Conservation (phyloP, 2,113 vertebrate species). For the Calidris pygmaea region DNA sequence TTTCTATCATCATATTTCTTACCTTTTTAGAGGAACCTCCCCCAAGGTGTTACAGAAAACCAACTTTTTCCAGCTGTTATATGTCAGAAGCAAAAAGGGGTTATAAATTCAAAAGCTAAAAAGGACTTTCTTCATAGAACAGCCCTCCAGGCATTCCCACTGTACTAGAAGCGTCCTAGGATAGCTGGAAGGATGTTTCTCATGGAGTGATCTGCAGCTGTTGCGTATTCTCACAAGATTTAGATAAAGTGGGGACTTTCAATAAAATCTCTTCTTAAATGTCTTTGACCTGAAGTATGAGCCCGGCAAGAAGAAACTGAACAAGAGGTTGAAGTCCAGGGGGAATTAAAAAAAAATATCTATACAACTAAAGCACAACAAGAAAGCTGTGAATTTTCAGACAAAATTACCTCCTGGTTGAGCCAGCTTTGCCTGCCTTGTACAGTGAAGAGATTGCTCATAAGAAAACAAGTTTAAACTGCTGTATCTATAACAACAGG, state of each 20-base stretch:
- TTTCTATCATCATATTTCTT: background rate
- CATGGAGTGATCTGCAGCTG: background rate
- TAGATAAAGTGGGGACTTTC: background rate
- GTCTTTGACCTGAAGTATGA: background rate
- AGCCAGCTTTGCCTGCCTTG: background rate
- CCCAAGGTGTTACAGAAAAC: background rate
- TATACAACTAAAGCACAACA: background rate
- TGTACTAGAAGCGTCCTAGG: background rate
- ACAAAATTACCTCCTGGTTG: background rate
- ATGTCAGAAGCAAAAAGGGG: background rate
- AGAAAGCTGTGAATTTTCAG: background rate
- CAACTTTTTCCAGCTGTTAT: background rate
- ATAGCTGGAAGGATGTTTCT: background rate
- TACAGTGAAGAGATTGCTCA: background rate
- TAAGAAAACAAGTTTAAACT: background rate
- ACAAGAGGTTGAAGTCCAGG: background rate
- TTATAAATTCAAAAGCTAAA: background rate
- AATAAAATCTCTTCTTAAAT: background rate
- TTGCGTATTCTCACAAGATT: background rate
- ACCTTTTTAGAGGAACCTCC: background rate
- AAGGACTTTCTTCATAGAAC: background rate
- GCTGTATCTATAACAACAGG: background rate
- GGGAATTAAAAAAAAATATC: background rate
- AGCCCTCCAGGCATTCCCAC: background rate
- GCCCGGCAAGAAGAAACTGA: background rate